These are phyloP conservation scores for Cygnus atratus DNA, from an alignment of 2,113 vertebrate species.

Conservation along the genomic window DNA sequence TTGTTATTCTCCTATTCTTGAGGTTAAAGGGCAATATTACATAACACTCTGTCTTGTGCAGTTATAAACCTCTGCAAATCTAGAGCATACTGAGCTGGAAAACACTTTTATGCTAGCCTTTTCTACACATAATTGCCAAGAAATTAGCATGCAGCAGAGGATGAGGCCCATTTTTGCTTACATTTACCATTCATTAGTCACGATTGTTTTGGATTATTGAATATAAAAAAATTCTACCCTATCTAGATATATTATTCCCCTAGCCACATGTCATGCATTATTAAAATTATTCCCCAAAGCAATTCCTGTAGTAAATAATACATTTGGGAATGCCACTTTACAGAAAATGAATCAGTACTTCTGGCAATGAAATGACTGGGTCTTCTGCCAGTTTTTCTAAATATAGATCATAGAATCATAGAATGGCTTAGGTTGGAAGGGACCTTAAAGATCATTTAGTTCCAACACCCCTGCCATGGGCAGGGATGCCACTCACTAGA, in stretches of 20 bases:
- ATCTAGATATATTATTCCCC: background rate
- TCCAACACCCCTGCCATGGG: too few relatives aligned
- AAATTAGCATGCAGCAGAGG: background rate
- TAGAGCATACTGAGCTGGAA: background rate
- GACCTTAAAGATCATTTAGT: too few relatives aligned
- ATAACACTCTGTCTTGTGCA: background rate
- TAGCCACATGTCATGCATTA: background rate
- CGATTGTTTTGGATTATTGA: background rate
- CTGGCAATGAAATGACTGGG: background rate
- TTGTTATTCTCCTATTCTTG: background rate
- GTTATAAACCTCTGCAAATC: background rate
- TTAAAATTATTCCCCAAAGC: constrained; percentile 16
- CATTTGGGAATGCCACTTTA: background rate
- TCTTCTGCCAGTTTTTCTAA: constrained; percentile 18
- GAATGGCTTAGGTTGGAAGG: too few relatives aligned
- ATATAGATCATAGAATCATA: background rate
- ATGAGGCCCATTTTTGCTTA: background rate
- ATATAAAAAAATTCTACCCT: background rate
- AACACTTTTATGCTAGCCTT: background rate
- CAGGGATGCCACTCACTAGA: too few relatives aligned
- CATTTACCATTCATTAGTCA: constrained; percentile 1
- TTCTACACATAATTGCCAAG: background rate
- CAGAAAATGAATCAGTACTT: background rate
- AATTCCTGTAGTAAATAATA: constrained; percentile 1
- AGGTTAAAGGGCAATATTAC: background rate